Conservation (phyloP, 2,113 vertebrate species). For the Acinonyx jubatus region DNA sequence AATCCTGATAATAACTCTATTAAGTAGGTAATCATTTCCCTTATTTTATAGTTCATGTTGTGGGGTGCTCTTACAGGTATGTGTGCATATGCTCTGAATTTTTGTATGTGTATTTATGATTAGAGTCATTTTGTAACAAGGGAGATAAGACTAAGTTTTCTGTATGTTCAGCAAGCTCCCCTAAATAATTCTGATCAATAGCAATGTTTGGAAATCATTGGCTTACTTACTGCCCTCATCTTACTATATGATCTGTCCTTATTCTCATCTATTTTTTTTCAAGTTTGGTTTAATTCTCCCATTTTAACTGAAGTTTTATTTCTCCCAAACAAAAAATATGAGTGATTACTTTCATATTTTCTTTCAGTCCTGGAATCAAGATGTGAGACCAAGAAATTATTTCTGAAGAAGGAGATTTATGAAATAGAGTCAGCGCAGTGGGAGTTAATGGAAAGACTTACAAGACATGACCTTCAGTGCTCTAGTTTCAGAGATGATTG, state of each 20-base stretch:
- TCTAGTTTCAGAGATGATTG: not conserved
- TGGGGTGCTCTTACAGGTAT: not conserved
- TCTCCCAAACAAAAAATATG: conserved; percentile 36
- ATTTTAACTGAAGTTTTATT: conserved; percentile 42
- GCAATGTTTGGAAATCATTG: not conserved
- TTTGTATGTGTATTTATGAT: not conserved
- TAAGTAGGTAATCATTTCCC: not conserved
- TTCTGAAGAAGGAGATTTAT: conserved; percentile 70
- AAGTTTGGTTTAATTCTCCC: conserved; percentile 18
- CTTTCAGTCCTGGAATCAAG: conserved; percentile 73
- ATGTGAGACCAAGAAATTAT: conserved; percentile 56
- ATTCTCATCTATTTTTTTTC: not conserved
- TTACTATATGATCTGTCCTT: not conserved
- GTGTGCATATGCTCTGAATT: not conserved
- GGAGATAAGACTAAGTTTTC: not conserved
- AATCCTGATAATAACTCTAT: not conserved
- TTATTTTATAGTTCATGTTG: not conserved
- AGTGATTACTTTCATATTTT: conserved; percentile 60
- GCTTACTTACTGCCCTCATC: not conserved
- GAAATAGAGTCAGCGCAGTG: conserved; percentile 65
- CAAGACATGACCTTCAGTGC: conserved; percentile 34
- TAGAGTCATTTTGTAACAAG: not conserved
- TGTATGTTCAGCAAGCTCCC: not conserved
- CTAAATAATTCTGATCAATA: not conserved
- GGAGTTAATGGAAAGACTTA: conserved; percentile 66